phyloP scores from a whole-genome alignment of 2,113 vertebrate genomes.

The Lonchura striata region DNA sequence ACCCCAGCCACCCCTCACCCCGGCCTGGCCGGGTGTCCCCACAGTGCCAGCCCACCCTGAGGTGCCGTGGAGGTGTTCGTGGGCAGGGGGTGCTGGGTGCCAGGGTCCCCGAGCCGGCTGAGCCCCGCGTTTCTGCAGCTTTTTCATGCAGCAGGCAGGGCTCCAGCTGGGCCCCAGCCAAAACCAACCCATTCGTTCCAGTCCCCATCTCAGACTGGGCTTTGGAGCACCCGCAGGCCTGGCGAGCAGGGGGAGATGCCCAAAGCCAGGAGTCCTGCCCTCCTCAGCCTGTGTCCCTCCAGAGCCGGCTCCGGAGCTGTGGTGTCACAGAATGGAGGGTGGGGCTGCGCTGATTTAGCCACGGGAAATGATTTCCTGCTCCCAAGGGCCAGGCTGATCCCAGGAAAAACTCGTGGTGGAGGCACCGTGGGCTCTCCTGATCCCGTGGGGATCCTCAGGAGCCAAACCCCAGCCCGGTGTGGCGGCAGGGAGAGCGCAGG shows the following conservation, averaged over 20 bases:
- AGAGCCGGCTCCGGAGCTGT: rapidly evolving
- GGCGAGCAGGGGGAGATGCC: background rate
- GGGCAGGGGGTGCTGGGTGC: background rate
- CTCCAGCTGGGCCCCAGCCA: conserved; percentile 45
- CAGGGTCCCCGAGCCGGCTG: background rate
- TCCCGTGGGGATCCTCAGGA: background rate
- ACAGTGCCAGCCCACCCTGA: rapidly evolving
- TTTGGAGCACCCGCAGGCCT: background rate
- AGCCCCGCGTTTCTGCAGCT: background rate
- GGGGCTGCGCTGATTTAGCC: background rate
- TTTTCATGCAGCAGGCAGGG: background rate
- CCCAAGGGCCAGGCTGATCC: background rate
- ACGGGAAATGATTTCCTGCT: background rate
- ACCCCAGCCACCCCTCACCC: background rate
- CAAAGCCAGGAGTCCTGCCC: background rate
- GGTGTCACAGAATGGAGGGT: background rate
- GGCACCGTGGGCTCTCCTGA: rapidly evolving
- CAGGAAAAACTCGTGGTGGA: background rate
- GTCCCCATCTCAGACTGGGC: conserved; percentile 2
- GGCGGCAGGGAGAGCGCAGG: background rate
- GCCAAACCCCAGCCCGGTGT: background rate
- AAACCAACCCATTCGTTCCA: conserved; percentile 54
- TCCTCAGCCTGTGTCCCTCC: rapidly evolving
- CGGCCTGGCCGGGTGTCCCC: rapidly evolving
- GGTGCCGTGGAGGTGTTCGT: rapidly evolving